Evolutionary conservation across 2,888 invertebrate species (phyloP), one percentile per base, ranked within the genome.

Genomic region (Megaustenia siamemsis): DNA sequence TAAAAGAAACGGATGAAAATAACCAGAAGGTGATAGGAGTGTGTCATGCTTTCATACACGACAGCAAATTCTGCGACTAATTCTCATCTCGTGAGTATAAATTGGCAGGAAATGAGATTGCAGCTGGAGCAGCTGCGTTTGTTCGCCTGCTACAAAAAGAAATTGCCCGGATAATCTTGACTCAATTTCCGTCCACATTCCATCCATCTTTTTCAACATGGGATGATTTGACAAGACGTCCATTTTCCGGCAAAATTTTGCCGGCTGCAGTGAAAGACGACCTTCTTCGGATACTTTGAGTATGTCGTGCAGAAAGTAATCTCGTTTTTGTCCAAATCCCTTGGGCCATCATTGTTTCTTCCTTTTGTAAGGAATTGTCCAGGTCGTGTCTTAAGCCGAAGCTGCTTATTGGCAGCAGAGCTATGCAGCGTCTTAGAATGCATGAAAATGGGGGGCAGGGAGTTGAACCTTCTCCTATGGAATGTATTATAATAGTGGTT

Each of bases 81-180:
- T 76, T 76, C 76, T 56, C 53, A 56, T 76, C 56, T 76, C 28
- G 56, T 76, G 76, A 53, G 35, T 53, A 56, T 53, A 76, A 53
- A 53, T 56, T 53, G 53, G 38, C 76, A 43, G 76, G 76, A 76
- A 76, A 76, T 76, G 56, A 56, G 56, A 76, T 53, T 56, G 24
- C 28, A n/a, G 38, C 56, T 6, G 6, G 21, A 24, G 76, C 76
- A 76, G 56, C 38, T 56, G 56, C 35, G 24, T 53, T 53, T 53
- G 73, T 76, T 53, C 76, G 21, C 10, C 76, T 28, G 53, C 1
- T 56, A 56, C 76, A 76, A 76, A 76, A 56, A 56, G 76, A 76
- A 76, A 76, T 76, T 53, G 28, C 76, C 21, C 38, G 45, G 56
- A 56, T 76, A 38, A 76, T 76, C 76, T 76, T 76, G 53, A 76